Percentiles rank a stretch among this genome's conserved stretches.
These are phyloP conservation scores for Leptarthrus brevirostris DNA, from an alignment of 2,888 invertebrate species.

Conservation along the genomic window DNA sequence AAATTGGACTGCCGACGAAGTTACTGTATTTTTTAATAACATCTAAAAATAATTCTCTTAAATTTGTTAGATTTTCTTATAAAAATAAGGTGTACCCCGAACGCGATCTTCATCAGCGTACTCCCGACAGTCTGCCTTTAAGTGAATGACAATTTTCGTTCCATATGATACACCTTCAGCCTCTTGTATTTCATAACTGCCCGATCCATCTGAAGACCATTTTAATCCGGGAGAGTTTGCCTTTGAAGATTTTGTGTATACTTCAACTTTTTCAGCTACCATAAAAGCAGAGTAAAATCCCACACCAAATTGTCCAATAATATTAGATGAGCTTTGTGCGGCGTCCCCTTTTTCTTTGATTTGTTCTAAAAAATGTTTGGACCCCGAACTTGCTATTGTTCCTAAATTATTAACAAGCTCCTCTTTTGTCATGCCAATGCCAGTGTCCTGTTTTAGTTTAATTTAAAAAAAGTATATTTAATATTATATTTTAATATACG, in stretches of 20 bases:
- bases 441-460: conserved; percentile 90
- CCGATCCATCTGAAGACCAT: conserved; percentile 93
- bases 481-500: no score
- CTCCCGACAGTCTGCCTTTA: conserved; percentile 89
- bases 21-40: conserved; percentile 97
- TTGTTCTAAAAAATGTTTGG: conserved; percentile 91
- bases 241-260: conserved; percentile 81
- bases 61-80: neutral
- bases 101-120: conserved; percentile 89
- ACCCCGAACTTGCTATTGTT: conserved; percentile 95
- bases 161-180: conserved; percentile 87
- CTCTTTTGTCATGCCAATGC: conserved; percentile 94
- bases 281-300: conserved; percentile 98
- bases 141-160: conserved; percentile 91
- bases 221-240: conserved; percentile 77
- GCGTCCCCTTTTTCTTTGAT: conserved; percentile 76
- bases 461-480: no score
- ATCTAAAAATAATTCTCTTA: conserved; percentile 68
- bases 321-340: conserved; percentile 75
- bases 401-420: conserved; percentile 92
- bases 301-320: conserved; percentile 98
- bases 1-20: conserved; percentile 94
- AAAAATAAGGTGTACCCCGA: conserved; percentile 69
- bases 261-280: conserved; percentile 95
- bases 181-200: conserved; percentile 88